phyloP scores from a whole-genome alignment of 1,140 invertebrate species.

The Neuroterus valhalla region DNA sequence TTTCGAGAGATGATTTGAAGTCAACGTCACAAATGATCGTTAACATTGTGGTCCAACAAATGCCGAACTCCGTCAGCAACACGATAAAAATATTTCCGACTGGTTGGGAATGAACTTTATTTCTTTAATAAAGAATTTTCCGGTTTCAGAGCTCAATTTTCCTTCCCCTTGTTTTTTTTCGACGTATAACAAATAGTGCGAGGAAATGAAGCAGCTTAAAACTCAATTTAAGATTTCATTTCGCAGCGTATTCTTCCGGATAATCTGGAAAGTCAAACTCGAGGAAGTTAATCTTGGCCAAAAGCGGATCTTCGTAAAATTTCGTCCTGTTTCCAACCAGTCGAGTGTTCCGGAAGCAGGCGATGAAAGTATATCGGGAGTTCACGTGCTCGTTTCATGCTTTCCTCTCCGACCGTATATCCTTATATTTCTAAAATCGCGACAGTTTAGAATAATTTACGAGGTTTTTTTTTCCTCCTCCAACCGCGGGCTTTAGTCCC shows the following conservation, averaged over 20 bases:
- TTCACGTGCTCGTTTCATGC: slow-evolving; percentile 17
- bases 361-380: slow-evolving; percentile 9
- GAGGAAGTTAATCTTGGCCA: slow-evolving; percentile 11
- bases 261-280: not conserved
- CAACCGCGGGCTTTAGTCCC: not conserved
- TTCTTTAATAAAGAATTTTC: too few relatives aligned
- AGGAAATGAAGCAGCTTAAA: not conserved
- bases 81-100: slow-evolving; percentile 3
- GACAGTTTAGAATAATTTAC: slow-evolving; percentile 26
- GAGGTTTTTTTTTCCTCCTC: slow-evolving; percentile 14
- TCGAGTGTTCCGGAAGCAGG: slow-evolving; percentile 21
- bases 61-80: slow-evolving; percentile 4
- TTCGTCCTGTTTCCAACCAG: slow-evolving; percentile 19
- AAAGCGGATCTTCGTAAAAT: slow-evolving; percentile 12
- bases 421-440: slow-evolving; percentile 29
- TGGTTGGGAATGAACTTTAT: not conserved
- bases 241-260: not conserved
- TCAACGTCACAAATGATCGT: not conserved
- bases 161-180: too few relatives aligned
- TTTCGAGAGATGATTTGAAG: too few relatives aligned
- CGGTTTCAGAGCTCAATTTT: too few relatives aligned
- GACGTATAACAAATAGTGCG: not conserved
- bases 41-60: slow-evolving; percentile 32
- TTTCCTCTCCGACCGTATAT: slow-evolving; percentile 10
- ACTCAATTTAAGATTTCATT: not conserved